phyloP scores from a whole-genome alignment of 2,888 invertebrate species.

The Calliphora vomitoria region DNA sequence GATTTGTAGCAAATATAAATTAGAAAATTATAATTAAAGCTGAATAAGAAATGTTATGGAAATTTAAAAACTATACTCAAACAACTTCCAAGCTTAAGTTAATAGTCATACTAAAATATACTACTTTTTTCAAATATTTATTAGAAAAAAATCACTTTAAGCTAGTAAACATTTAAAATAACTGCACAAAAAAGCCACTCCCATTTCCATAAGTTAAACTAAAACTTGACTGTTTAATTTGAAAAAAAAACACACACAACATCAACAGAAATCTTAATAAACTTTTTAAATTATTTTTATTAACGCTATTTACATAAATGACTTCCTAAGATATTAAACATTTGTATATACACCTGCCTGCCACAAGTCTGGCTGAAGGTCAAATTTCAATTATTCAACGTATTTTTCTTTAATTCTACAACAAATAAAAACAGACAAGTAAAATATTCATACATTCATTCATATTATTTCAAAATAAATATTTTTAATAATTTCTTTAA shows the following conservation, averaged over 20 bases:
- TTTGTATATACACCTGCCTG: slow-evolving; percentile 22
- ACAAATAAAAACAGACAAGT: not conserved
- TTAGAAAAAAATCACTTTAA: no score
- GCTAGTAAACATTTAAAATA: no score
- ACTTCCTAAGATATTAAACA: slow-evolving; percentile 20
- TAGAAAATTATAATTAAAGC: no score
- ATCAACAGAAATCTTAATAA: not conserved
- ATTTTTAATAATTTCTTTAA: slow-evolving; percentile 40
- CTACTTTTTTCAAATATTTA: no score
- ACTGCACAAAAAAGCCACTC: no score
- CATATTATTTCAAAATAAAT: not conserved
- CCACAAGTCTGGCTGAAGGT: slow-evolving; percentile 29
- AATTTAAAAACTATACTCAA: no score
- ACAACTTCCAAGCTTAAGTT: no score
- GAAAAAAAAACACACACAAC: not conserved
- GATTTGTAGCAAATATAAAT: no score
- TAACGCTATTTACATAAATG: slow-evolving; percentile 18
- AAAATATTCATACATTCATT: not conserved
- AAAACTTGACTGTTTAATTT: no score
- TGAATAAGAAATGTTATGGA: no score
- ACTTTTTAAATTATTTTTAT: slow-evolving; percentile 1
- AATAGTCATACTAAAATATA: no score
- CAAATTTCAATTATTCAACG: slow-evolving; percentile 42
- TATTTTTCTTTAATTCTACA: not conserved
- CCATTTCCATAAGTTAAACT: no score